A percentile compares a stretch with the other conserved stretches of the same genome.
Evolutionary conservation across 2,888 invertebrate species (phyloP).

Genomic region (Pristionchus exspectatus): DNA sequence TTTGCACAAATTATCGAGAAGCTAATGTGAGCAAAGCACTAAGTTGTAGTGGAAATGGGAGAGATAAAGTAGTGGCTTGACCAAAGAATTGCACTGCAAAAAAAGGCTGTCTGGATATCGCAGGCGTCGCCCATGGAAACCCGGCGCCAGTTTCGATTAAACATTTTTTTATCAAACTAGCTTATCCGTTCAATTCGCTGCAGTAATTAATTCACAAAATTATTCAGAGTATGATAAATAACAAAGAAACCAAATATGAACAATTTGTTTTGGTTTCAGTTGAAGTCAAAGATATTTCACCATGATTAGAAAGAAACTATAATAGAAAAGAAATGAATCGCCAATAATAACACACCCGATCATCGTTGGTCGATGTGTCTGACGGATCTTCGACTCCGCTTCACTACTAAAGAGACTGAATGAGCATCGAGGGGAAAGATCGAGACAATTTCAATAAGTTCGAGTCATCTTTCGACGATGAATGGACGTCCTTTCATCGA

Average conservation of each 20-base stretch:
- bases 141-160: neutral
- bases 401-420: constrained; percentile 4
- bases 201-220: too few species aligned
- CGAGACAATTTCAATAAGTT: constrained; percentile 13
- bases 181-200: neutral
- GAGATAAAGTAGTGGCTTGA: neutral
- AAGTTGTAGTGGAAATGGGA: neutral
- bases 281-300: too few species aligned
- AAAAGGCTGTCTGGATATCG: neutral
- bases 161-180: neutral
- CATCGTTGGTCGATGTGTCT: neutral
- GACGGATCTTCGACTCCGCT: neutral
- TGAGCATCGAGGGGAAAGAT: neutral
- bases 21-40: neutral
- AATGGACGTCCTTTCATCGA: neutral
- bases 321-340: neutral
- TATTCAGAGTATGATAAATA: too few species aligned
- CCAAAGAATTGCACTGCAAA: neutral
- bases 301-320: too few species aligned
- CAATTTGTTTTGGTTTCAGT: too few species aligned
- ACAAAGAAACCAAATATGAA: too few species aligned
- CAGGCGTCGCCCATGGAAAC: neutral
- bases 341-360: constrained; percentile 5
- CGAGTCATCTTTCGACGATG: neutral
- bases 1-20: neutral